Evolutionary conservation across 2,113 vertebrate genomes (phyloP).

Genomic region (Balaeniceps rex): DNA sequence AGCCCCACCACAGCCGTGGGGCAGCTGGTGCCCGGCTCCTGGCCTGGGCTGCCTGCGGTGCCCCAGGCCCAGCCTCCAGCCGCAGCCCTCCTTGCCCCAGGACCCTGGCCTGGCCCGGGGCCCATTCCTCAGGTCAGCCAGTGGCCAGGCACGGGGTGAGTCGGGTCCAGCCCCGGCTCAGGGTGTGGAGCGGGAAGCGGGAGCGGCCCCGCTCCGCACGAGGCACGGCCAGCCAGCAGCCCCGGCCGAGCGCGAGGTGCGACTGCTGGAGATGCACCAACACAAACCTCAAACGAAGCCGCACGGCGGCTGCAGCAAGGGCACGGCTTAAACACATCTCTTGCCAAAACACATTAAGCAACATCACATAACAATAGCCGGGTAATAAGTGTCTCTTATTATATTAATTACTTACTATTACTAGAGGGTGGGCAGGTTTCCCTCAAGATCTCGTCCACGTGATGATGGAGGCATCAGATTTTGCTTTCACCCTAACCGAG

Average conservation of each 20-base stretch:
- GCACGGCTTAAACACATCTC: accelerated
- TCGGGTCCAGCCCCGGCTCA: not conserved
- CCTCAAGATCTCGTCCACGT: not conserved
- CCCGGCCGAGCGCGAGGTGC: accelerated
- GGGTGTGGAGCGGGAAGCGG: not conserved
- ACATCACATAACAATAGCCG: not conserved
- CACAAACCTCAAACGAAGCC: not conserved
- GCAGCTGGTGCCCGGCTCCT: not conserved
- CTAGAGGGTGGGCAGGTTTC: not conserved
- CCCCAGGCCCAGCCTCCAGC: not conserved
- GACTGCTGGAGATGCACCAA: not conserved
- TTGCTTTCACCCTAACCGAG: not conserved
- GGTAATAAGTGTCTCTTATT: too few relatives aligned
- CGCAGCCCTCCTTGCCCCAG: too few relatives aligned
- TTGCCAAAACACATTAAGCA: not conserved
- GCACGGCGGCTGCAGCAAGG: not conserved
- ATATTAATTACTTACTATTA: not conserved
- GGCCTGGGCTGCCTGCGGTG: not conserved
- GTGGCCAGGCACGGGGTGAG: too few relatives aligned
- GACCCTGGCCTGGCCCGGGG: too few relatives aligned
- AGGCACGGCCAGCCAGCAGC: not conserved
- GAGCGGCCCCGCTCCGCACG: too few relatives aligned
- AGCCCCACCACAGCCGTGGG: too few relatives aligned
- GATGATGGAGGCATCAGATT: accelerated
- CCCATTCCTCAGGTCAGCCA: not conserved